Evolutionary conservation across 1,140 invertebrate species (phyloP), one percentile per base, ranked within the genome.

Genomic region (Drosophila leontia): DNA sequence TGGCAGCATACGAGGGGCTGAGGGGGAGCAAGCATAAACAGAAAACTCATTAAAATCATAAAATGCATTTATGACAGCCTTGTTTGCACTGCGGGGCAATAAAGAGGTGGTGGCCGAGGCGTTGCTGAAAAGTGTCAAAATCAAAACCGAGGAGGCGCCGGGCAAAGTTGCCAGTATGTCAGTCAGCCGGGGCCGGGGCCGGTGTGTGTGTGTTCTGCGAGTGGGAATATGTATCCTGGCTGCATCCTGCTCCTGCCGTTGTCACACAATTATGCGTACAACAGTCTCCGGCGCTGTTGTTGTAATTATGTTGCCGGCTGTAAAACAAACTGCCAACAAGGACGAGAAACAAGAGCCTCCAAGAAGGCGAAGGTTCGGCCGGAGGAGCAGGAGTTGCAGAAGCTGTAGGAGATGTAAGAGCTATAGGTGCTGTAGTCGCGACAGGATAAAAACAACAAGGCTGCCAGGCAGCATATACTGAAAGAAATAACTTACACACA

Each of bases 1-100:
- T 35, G 32, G 23, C 35, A 41, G 35, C 23, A 32, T 3, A 48
- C 23, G 47, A 29, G 26, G 29, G 32, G 5, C 1, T 7, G 19
- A 41, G 4, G 32, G n/a, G 67, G 17, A 11, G 47, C 45, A 37
- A 77, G 87, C 81, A 88, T 88, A 83, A 88, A 88, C 84, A 90
- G 84, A 88, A 88, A 88, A 88, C 85, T 88, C 85, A 88, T 88
- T 88, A 88, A 90, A 88, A 88, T 90, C 85, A 90, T 88, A 88
- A 88, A 88, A 88, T 84, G 84, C 84, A 88, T 88, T 88, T 88
- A 84, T 88, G 84, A 84, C 84, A 90, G 85, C 59, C 77, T 70
- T 87, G 84, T 90, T 90, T 88, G 80, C 68, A 83, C 76, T 74
- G 70, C 65, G 63, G 71, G 84, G 84, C 84, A 88, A 88, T 88